Conservation (phyloP, 2,797 vertebrate species). For the Myripristis murdjan region DNA sequence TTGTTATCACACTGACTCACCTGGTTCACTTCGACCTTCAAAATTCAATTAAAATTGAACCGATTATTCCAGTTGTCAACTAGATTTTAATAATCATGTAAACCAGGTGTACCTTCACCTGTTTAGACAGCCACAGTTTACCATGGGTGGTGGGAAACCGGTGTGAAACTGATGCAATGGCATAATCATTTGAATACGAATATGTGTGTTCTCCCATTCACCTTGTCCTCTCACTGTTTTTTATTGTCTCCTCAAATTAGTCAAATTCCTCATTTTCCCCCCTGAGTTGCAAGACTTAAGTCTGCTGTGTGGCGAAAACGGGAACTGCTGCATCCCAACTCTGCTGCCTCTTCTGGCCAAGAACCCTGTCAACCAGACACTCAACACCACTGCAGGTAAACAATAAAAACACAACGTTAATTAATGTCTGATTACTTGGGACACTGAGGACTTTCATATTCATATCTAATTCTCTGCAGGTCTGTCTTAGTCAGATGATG, state of each 20-base stretch:
- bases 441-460: neutral
- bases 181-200: too few relatives aligned
- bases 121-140: too few relatives aligned
- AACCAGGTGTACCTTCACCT: too few relatives aligned
- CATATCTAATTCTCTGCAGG: neutral
- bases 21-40: too few relatives aligned
- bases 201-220: too few relatives aligned
- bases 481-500: conserved; percentile 2
- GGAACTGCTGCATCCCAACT: conserved; percentile 71
- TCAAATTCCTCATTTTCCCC: conserved; percentile 77
- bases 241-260: conserved; percentile 58
- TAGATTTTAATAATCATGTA: too few relatives aligned
- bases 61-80: too few relatives aligned
- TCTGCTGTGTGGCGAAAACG: conserved; percentile 57
- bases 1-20: too few relatives aligned
- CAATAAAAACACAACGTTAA: neutral
- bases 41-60: too few relatives aligned
- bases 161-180: neutral
- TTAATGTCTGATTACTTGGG: neutral
- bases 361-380: conserved; percentile 69
- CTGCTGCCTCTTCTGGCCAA: conserved; percentile 46
- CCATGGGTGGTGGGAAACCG: neutral
- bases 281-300: conserved; percentile 30
- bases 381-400: conserved; percentile 71
- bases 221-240: conserved; percentile 2